Evolutionary conservation across 2,888 invertebrate genomes (phyloP).

Genomic region (Drosophila lutescens): DNA sequence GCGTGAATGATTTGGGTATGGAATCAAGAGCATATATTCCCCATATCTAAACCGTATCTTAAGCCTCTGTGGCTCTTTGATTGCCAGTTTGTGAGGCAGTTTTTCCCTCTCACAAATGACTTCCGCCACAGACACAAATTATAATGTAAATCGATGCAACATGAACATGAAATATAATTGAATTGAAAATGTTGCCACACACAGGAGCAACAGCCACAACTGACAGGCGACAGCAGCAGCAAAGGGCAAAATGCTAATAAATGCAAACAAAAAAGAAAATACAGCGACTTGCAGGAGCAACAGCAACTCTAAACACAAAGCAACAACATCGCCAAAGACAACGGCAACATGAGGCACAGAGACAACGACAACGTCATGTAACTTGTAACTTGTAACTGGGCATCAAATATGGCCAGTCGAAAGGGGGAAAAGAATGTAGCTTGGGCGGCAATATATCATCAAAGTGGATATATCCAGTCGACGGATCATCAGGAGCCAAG

Average conservation of each 20-base stretch:
- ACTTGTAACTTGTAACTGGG: constrained; percentile 67
- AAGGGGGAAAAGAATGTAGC: constrained; percentile 33
- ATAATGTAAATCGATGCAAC: constrained; percentile 78
- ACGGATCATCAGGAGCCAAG: constrained; percentile 36
- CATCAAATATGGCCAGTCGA: constrained; percentile 69
- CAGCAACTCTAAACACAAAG: constrained; percentile 59
- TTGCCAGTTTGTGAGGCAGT: constrained; percentile 20
- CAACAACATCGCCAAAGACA: constrained; percentile 63
- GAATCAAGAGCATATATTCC: constrained; percentile 1
- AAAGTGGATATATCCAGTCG: constrained; percentile 52
- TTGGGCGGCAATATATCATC: constrained; percentile 75
- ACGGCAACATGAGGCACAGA: constrained; percentile 26
- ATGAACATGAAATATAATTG: constrained; percentile 79
- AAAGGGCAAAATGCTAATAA: constrained; percentile 79
- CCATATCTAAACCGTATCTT: constrained; percentile 5
- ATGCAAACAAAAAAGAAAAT: constrained; percentile 51
- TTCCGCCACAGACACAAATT: constrained; percentile 77
- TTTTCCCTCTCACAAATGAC: constrained; percentile 66
- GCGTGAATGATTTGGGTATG: constrained; percentile 20
- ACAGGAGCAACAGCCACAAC: constrained; percentile 54
- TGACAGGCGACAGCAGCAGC: constrained; percentile 41
- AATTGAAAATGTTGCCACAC: constrained; percentile 77
- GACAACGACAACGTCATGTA: constrained; percentile 61
- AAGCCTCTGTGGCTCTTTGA: constrained; percentile 8
- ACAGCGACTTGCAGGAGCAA: constrained; percentile 4